Evolutionary conservation across 2,797 vertebrate species (phyloP).

Genomic region (Hippopotamyrus pictus): DNA sequence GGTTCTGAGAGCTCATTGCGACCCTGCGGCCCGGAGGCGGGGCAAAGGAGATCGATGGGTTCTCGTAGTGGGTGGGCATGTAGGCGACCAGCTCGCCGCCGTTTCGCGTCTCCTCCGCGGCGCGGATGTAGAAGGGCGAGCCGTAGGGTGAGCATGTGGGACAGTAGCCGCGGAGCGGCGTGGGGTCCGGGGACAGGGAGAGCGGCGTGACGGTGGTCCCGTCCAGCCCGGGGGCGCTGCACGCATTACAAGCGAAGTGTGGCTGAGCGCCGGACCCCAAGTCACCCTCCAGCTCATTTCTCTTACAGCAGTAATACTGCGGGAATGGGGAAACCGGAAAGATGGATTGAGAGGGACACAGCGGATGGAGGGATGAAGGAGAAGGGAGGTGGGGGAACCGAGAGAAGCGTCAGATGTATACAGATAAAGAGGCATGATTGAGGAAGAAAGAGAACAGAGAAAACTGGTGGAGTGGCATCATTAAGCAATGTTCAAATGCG

Average conservation of each 20-base stretch:
- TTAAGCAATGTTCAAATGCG: background rate
- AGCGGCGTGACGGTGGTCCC: slow-evolving; percentile 52
- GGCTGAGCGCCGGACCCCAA: slow-evolving; percentile 64
- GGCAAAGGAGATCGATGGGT: slow-evolving; percentile 68
- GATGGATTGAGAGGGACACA: background rate
- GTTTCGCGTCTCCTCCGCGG: slow-evolving; percentile 77
- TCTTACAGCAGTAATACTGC: slow-evolving; percentile 98
- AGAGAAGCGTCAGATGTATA: background rate
- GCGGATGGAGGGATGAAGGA: background rate
- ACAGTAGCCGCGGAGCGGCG: slow-evolving; percentile 61
- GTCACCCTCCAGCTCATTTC: slow-evolving; percentile 75
- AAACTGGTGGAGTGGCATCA: background rate
- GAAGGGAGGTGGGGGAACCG: background rate
- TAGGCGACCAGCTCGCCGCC: slow-evolving; percentile 80
- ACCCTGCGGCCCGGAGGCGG: slow-evolving; percentile 68
- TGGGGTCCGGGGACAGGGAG: slow-evolving; percentile 53
- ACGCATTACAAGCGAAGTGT: slow-evolving; percentile 79
- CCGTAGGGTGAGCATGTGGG: slow-evolving; percentile 79
- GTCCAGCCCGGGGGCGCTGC: slow-evolving; percentile 70
- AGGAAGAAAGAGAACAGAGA: background rate
- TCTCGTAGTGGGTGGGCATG: slow-evolving; percentile 74
- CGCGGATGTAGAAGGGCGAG: slow-evolving; percentile 83
- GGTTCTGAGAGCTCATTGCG: slow-evolving; percentile 68
- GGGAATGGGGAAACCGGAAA: background rate
- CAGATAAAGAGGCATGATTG: background rate